Percentiles rank a stretch among this genome's conserved stretches.
phyloP scores from a whole-genome alignment of 1,140 invertebrate genomes.

The Wiebesia pumilae region DNA sequence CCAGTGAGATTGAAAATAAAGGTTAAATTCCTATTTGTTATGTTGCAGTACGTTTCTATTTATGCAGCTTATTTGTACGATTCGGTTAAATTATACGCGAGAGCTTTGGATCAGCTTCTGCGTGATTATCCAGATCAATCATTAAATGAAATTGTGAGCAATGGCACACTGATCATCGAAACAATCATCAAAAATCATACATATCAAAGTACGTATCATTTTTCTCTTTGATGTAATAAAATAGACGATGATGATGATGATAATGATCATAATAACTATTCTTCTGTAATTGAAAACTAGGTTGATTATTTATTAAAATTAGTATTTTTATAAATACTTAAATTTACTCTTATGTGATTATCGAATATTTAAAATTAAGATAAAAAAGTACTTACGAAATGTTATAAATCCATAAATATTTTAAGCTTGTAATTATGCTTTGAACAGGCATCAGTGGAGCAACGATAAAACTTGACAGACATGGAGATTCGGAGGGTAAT shows the following conservation, averaged over 20 bases:
- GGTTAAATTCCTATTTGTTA: not conserved
- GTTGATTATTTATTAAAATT: no score
- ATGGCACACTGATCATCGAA: constrained; percentile 86
- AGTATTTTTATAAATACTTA: no score
- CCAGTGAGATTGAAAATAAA: constrained; percentile 24
- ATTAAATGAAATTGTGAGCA: constrained; percentile 83
- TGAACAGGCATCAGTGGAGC: constrained; percentile 91
- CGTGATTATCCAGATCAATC: constrained; percentile 77
- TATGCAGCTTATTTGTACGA: constrained; percentile 98
- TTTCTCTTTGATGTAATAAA: no score
- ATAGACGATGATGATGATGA: no score
- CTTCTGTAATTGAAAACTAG: no score
- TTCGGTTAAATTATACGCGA: constrained; percentile 93
- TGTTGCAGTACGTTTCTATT: constrained; percentile 87
- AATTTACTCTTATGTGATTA: no score
- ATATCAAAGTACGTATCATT: constrained; percentile 83
- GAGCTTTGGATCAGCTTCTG: constrained; percentile 86
- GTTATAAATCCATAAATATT: not conserved
- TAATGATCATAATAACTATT: no score
- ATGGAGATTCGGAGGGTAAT: constrained; percentile 97
- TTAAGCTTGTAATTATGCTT: constrained; percentile 12
- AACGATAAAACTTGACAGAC: constrained; percentile 90
- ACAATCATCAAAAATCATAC: constrained; percentile 85
- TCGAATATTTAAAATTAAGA: no score
- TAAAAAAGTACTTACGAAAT: no score